Evolutionary conservation across 2,797 vertebrate genomes (phyloP), one percentile per base, ranked within the genome.

Genomic region (Channa striata): DNA sequence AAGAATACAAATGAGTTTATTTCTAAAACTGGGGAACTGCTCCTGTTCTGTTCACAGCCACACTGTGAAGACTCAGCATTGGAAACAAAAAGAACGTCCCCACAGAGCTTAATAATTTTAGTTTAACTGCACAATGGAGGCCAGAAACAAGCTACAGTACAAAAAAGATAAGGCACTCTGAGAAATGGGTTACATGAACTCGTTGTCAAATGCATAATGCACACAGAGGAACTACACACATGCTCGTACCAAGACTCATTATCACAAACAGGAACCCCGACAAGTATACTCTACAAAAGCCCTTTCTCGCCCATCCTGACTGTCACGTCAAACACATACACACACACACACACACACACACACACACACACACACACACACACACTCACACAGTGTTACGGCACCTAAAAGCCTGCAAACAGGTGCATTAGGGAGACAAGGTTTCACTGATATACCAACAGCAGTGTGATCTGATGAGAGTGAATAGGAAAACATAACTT

Each of bases 221-320:
- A 39, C 20, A 53, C 52, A 21, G 34, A 42, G 34, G 36, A 61
- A 62, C 25, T 34, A 37, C 39, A 63, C 30, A 52, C 47, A 73
- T 43, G 40, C 43, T 6, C 11, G 5, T 39, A 62, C 25, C 0
- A 30, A 75, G 50, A 60, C 78, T 71, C 78, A 81, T 77, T 80
- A 80, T 74, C 72, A 70, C 70, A 78, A 64, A 74, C 72, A 84
- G 53, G 34, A 59, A 71, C 64, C 69, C 64, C 47, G 57, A 78
- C 44, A 63, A 74, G 78, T 49, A 48, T 44, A 23, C 80, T 59
- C 53, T 10, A 54, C 23, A 39, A 43, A 50, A 52, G 71, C 77
- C 57, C 52, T 64, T 59, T 49, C 37, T 59, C 46, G 13, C 56
- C 47, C 59, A 47, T 40, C 43, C 23, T n/a, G 30, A 19, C 56